phyloP scores from a whole-genome alignment of 2,113 vertebrate genomes.

The Ovis aries region ARS-UI_Ramb_v3.0 NC_056055.1:53767501-53768000 shows the following conservation, averaged over 20 bases:
- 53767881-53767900: background rate
- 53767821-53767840: background rate
- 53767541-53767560: background rate
- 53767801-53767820: background rate
- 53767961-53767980: background rate
- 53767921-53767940: background rate
- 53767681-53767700: background rate
- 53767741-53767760: background rate
- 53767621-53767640: background rate
- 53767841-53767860: background rate
- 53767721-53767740: background rate
- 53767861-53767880: background rate
- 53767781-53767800: background rate
- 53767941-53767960: background rate
- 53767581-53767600: background rate
- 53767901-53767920: background rate
- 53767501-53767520: background rate
- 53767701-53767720: background rate
- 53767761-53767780: background rate
- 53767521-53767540: background rate
- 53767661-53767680: background rate
- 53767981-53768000: background rate
- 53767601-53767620: background rate
- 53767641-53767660: background rate
- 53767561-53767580: background rate